Conservation (phyloP, 2,113 vertebrate species). For the Centropus unirufus region DNA sequence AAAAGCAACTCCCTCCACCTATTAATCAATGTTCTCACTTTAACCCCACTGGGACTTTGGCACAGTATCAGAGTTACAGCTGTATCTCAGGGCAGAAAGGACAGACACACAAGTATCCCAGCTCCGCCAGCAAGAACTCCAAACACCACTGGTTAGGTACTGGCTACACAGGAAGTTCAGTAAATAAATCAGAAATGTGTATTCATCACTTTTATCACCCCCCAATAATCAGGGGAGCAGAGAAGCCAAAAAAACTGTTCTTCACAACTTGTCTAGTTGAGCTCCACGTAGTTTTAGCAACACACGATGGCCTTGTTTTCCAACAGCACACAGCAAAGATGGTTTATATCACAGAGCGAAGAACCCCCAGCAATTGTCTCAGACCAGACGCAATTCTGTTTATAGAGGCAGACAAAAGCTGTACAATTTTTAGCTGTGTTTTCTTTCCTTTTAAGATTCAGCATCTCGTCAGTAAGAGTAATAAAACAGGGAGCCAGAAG, state of each 20-base stretch:
- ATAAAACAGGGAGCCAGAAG: not conserved
- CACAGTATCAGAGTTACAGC: not conserved
- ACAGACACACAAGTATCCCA: not conserved
- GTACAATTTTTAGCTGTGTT: not conserved
- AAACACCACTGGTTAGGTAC: not conserved
- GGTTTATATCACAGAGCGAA: not conserved
- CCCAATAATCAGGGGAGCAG: not conserved
- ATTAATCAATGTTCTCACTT: not conserved
- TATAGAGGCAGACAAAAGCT: not conserved
- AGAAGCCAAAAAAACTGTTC: not conserved
- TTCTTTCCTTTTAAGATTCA: not conserved
- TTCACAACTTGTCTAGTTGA: not conserved
- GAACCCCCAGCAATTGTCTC: not conserved
- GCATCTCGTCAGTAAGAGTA: not conserved
- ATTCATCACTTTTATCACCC: not conserved
- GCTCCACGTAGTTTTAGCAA: not conserved
- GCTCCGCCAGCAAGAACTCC: not conserved
- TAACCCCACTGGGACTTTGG: not conserved
- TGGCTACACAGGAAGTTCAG: not conserved
- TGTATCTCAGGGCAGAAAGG: not conserved
- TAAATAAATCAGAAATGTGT: not conserved
- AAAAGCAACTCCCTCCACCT: not conserved
- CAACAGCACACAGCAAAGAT: not conserved
- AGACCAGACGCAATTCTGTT: not conserved
- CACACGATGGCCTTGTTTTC: fast-evolving